A percentile compares a stretch with the other conserved stretches of the same genome.
Conservation (phyloP, 2,797 vertebrate species). For the Hemitrygon akajei region DNA sequence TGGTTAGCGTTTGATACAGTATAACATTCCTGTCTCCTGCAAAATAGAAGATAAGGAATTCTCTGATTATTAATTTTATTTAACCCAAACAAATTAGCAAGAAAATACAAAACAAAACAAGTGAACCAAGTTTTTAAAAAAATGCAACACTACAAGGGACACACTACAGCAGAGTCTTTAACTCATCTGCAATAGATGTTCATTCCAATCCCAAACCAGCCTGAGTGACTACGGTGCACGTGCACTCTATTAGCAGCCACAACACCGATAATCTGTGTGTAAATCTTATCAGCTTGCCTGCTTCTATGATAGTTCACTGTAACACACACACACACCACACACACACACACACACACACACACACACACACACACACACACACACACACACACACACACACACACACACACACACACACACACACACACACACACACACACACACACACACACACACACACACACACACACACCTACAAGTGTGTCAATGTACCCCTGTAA, state of each 20-base stretch:
- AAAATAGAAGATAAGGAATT: neutral
- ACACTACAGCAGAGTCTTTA: neutral
- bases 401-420: neutral
- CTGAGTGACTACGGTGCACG: constrained; percentile 30
- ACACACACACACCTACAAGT: neutral
- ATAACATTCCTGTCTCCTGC: neutral
- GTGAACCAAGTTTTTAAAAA: constrained; percentile 23
- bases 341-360: neutral
- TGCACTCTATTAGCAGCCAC: constrained; percentile 15
- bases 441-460: neutral
- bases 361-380: neutral
- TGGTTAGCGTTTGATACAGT: neutral
- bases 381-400: neutral
- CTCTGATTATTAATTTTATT: neutral
- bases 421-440: neutral
- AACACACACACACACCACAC: neutral
- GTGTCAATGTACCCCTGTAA: neutral
- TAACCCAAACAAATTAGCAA: neutral
- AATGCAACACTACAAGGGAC: neutral
- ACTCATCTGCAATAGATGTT: constrained; percentile 37
- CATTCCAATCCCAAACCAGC: constrained; percentile 27
- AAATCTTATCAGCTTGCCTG: constrained; percentile 36
- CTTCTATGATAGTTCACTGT: constrained; percentile 25
- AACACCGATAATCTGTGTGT: constrained; percentile 36
- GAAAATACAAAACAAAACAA: constrained; percentile 13